Conservation (phyloP, 2,797 vertebrate species). For the Momotus momota region DNA sequence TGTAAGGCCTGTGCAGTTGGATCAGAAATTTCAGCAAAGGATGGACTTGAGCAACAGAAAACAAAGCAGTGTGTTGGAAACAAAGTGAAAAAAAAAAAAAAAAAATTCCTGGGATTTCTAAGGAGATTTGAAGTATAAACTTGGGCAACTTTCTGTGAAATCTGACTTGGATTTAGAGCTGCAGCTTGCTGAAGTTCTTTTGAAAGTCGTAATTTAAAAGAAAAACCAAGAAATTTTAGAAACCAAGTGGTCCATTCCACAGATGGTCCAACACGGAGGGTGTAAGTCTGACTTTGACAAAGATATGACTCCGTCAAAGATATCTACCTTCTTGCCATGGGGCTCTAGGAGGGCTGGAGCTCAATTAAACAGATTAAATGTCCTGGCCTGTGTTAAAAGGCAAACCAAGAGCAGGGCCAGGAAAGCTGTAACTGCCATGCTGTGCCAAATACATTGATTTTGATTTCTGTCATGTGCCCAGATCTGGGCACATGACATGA, state of each 20-base stretch:
- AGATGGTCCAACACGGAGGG: neutral
- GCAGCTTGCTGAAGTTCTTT: neutral
- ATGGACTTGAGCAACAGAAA: neutral
- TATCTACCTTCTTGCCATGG: neutral
- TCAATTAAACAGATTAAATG: neutral
- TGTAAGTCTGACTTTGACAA: neutral
- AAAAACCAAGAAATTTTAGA: neutral
- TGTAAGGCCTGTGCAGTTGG: fast-evolving
- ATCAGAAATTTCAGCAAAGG: neutral
- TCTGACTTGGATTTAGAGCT: neutral
- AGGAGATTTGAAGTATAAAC: neutral
- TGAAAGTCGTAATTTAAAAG: neutral
- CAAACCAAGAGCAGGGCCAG: neutral
- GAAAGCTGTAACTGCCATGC: neutral
- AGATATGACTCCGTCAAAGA: neutral
- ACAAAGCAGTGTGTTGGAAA: neutral
- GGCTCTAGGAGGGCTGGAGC: neutral
- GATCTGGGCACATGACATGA: neutral
- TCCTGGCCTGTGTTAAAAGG: fast-evolving
- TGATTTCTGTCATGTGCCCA: fast-evolving
- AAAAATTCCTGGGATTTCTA: neutral
- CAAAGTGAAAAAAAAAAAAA: neutral
- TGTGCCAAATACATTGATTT: neutral
- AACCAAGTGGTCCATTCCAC: neutral
- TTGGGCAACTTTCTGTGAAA: neutral